phyloP scores from a whole-genome alignment of 2,797 vertebrate genomes.

The Gallinago solitaria region DNA sequence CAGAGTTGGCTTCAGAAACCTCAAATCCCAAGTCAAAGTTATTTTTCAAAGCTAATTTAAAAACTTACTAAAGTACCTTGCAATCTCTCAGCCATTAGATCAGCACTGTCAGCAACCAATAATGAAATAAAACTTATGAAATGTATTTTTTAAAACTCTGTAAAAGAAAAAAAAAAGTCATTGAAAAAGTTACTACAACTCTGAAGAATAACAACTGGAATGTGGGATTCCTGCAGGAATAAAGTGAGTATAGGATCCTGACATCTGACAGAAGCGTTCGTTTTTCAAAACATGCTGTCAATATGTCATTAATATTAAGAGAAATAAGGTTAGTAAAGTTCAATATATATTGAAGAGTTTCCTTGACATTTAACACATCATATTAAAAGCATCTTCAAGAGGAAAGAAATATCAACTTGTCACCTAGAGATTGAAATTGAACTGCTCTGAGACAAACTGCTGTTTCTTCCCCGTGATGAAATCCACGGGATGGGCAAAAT shows the following conservation, averaged over 20 bases:
- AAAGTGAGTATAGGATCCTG: neutral
- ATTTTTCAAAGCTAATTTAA: neutral
- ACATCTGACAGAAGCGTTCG: slow-evolving; percentile 53
- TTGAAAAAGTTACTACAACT: neutral
- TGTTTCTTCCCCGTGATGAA: slow-evolving; percentile 76
- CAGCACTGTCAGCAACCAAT: neutral
- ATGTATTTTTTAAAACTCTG: neutral
- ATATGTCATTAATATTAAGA: slow-evolving; percentile 82
- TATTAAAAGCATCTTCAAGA: slow-evolving; percentile 82
- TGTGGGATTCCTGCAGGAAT: slow-evolving; percentile 30
- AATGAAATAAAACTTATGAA: neutral
- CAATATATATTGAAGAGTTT: slow-evolving; percentile 78
- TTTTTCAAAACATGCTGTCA: slow-evolving; percentile 73
- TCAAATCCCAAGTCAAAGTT: neutral
- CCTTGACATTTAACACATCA: slow-evolving; percentile 83
- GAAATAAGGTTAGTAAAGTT: slow-evolving; percentile 79
- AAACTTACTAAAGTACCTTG: neutral
- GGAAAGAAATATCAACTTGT: slow-evolving; percentile 82
- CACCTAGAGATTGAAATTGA: slow-evolving; percentile 81
- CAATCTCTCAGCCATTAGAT: neutral
- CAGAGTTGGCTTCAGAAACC: neutral
- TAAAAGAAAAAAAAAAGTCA: neutral
- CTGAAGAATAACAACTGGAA: neutral
- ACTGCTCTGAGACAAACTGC: slow-evolving; percentile 79
- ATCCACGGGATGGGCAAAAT: slow-evolving; percentile 80